phyloP scores from a whole-genome alignment of 2,888 invertebrate genomes.

The Drosophila ustulata region DNA sequence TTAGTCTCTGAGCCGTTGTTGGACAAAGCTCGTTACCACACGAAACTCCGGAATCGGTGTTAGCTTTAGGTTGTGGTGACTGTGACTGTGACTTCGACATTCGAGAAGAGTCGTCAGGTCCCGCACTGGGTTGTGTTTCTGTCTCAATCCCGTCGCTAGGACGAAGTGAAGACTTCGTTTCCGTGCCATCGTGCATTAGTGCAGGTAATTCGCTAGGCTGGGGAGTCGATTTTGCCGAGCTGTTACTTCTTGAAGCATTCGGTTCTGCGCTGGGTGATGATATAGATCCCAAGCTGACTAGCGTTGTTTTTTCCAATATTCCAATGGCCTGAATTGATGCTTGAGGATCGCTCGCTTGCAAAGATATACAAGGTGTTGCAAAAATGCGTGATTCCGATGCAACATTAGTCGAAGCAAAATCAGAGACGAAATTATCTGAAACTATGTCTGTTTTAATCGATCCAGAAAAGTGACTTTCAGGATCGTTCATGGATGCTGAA shows the following conservation, averaged over 20 bases:
- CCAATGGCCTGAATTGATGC: neutral
- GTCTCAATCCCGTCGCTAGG: neutral
- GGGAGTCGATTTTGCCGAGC: neutral
- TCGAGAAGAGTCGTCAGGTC: neutral
- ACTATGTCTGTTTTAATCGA: neutral
- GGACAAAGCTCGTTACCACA: neutral
- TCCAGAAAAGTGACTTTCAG: neutral
- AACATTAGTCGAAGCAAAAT: neutral
- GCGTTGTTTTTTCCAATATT: neutral
- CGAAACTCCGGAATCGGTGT: neutral
- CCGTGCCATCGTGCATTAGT: neutral
- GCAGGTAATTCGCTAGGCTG: neutral
- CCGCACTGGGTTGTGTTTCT: neutral
- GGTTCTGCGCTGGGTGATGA: neutral
- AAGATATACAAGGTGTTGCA: neutral
- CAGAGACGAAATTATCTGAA: neutral
- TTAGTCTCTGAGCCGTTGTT: neutral
- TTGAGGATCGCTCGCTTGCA: neutral
- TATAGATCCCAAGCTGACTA: neutral
- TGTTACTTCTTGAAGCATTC: neutral
- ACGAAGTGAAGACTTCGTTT: neutral
- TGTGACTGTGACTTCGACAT: neutral
- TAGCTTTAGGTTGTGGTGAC: neutral
- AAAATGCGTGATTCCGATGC: neutral
- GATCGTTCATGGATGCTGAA: neutral